Percentiles rank a stretch among this genome's conserved stretches.
These are phyloP conservation scores for Onychomys arenicola DNA, from an alignment of 2,797 vertebrate species.

Conservation along the genomic window DNA sequence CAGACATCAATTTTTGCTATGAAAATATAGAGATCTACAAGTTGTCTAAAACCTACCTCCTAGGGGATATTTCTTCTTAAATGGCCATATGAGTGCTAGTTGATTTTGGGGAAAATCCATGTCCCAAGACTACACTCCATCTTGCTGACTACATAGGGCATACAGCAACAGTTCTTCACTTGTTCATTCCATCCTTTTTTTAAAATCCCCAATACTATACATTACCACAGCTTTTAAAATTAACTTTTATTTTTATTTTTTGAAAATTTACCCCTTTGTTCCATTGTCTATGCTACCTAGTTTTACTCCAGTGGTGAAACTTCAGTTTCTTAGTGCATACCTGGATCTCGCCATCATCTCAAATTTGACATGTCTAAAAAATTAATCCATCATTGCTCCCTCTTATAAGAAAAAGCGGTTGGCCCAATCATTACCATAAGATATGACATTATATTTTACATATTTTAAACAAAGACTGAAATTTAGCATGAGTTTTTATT, in stretches of 20 bases:
- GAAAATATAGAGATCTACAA: not conserved
- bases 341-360: not conserved
- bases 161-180: not conserved
- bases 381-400: not conserved
- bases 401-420: not conserved
- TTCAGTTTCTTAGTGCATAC: not conserved
- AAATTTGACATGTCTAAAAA: not conserved
- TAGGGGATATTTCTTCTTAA: not conserved
- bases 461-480: not conserved
- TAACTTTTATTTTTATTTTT: not conserved
- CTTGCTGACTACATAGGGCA: not conserved
- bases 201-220: not conserved
- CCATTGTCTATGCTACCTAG: not conserved
- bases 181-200: not conserved
- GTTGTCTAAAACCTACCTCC: not conserved
- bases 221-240: not conserved
- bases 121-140: not conserved
- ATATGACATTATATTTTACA: not conserved
- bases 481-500: slow-evolving; percentile 11
- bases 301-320: not conserved
- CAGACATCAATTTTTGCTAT: not conserved
- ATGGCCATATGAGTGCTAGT: not conserved
- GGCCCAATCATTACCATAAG: not conserved
- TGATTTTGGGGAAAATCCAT: not conserved
- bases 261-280: not conserved